Conservation (phyloP, 2,113 vertebrate genomes). For the Laticauda colubrina region DNA sequence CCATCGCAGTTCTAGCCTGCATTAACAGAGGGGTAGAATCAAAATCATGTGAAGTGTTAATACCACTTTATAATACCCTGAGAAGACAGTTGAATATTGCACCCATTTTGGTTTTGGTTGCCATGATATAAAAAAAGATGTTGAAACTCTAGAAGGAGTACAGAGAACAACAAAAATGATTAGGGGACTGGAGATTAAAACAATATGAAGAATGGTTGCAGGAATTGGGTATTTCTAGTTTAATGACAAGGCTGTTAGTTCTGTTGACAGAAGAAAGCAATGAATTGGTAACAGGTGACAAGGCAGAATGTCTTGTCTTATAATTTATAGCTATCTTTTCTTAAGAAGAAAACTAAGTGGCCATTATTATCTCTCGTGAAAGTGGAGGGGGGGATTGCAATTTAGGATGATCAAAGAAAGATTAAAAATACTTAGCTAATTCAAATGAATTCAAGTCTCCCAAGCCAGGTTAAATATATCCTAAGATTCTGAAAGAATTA, state of each 20-base stretch:
- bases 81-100: too few species aligned
- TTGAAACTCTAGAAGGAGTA: too few species aligned
- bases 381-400: not conserved
- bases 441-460: not conserved
- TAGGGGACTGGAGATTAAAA: too few species aligned
- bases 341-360: not conserved
- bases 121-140: too few species aligned
- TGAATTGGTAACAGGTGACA: not conserved
- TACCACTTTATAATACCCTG: too few species aligned
- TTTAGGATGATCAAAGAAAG: not conserved
- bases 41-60: too few species aligned
- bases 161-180: too few species aligned
- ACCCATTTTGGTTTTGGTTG: too few species aligned
- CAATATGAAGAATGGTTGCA: too few species aligned
- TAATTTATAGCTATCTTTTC: not conserved
- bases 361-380: not conserved
- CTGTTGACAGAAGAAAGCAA: not conserved
- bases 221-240: too few species aligned
- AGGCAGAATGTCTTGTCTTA: not conserved
- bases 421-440: not conserved
- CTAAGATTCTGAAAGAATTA: not conserved
- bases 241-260: not conserved
- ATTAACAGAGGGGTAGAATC: too few species aligned
- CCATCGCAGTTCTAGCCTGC: too few species aligned
- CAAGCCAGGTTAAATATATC: not conserved